Evolutionary conservation across 2,113 vertebrate genomes (phyloP), one percentile per base, ranked within the genome.

Genomic region (Axis porcinus): DNA sequence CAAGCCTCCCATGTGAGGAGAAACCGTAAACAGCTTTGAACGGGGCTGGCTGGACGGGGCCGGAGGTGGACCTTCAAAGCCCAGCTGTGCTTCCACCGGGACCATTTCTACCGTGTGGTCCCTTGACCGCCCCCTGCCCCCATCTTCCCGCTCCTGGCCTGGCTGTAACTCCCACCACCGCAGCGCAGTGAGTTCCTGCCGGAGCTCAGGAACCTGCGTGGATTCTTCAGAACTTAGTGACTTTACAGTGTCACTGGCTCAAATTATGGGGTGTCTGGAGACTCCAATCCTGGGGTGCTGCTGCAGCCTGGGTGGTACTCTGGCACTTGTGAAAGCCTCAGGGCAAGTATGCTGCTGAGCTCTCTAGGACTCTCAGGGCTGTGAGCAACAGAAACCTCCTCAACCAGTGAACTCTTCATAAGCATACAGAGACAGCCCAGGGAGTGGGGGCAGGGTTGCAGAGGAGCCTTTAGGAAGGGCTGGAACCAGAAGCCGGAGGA

Each of bases 151-250:
- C 60, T 50, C 43, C 8, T 55, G 36, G 27, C 12, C 81, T 50
- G 8, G 36, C 81, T n/a, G 91, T 89, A 85, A 74, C 90, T 54
- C 9, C 30, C 17, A n/a, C 40, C 58, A 10, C 6, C 4, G 28
- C 19, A 5, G 17, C 0, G 0, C 9, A 45, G 30, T 19, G 13
- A 7, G 27, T 3, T 70, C 47, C n/a, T n/a, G 36, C 12, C 0
- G 0, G 27, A 52, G 19, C 86, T 86, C 43, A 25, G 47, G 28
- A 57, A 28, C 50, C 78, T n/a, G 8, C 23, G 9, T 13, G 57
- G 14, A 25, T 55, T 60, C 90, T 1, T 67, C 47, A 79, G 91
- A 78, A 23, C 45, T 16, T 40, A 74, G 58, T 6, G 47, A 23
- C 58, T 45, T 52, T 30, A 14, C 0, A 1, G 16, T 2, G 30